Evolutionary conservation across 2,113 vertebrate genomes (phyloP), one percentile per base, ranked within the genome.

Genomic region (Platichthys stellatus): DNA sequence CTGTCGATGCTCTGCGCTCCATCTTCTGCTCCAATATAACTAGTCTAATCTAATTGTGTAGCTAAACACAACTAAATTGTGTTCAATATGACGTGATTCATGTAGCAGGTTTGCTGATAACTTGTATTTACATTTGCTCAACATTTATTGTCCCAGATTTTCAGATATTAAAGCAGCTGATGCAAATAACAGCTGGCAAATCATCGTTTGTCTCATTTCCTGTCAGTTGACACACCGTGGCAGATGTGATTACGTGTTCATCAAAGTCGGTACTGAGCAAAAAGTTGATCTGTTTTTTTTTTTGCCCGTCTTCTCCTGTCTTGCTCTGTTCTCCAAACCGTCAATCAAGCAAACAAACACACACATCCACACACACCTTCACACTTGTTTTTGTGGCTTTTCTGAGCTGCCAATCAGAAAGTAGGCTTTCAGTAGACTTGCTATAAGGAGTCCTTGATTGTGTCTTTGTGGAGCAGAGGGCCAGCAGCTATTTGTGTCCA

Each of bases 401-500:
- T 82, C 65, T 80, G 23, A 79, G 66, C 53, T 53, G 49, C 20
- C 69, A 76, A 49, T 88, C 82, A 83, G 26, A 80, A 63, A 40
- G 31, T 7, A 7, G 31, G 31, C 31, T 6, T 31, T 31, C 6
- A 31, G 5, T 6, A 31, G 31, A 6, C 31, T 31, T 31, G 5
- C 31, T 31, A 31, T 7, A 31, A 83, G 69, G 56, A 35, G 38
- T 15, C 56, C 54, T 68, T 86, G 78, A 88, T 90, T 81, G 69
- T 53, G 56, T 65, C 35, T 76, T 70, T 81, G 17, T 57, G 64
- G 54, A 72, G 73, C 35, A 40, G 69, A 74, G 66, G 35, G 68
- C 6, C 18, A 74, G 61, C 73, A 67, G 64, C 76, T 88, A 72
- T 89, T 91, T 88, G 72, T 66, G 76, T 76, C 64, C 15, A 2